Evolutionary conservation across 2,113 vertebrate species (phyloP), one percentile per base, ranked within the genome.

Genomic region (Mastomys coucha): DNA sequence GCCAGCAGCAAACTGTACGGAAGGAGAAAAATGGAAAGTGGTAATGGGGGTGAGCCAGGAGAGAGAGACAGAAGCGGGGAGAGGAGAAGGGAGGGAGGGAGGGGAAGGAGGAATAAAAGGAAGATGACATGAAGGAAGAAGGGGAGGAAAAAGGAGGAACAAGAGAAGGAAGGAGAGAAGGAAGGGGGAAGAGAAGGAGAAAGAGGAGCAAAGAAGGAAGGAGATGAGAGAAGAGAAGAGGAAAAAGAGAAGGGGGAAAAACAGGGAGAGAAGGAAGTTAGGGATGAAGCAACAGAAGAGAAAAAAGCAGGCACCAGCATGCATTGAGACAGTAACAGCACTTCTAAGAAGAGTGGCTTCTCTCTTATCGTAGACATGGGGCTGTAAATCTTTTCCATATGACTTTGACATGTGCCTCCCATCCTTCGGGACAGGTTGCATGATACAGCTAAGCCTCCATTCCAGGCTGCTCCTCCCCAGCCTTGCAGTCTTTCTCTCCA

Each of bases 341-440:
- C 80, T 84, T 63, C 67, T 78, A 42, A 95, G 60, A 93, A 87
- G 89, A 93, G 63, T 8, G 33, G 53, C 92, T 94, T 86, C 73
- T 88, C 69, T 51, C 70, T 58, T 36, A 1, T 19, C 17, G 75
- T 65, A 91, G 60, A 89, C 89, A 33, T 4, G 70, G 91, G 60
- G 51, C 86, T 91, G 56, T 93, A 95, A 96, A 95, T 97, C 92
- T 94, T 94, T 88, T 84, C 94, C 91, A 69, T 76, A 63, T 89
- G 96, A 97, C 93, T 96, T 75, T 87, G 63, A 65, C 78, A 31
- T 70, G 92, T 87, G 81, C 77, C 70, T 95, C 89, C 33, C 22
- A 31, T 96, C 93, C 95, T 96, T 69, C 70, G 95, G 51, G 95
- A 93, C 91, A 53, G 2, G 73, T 94, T 93, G 96, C 77, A 7